Conservation (phyloP, 2,888 invertebrate species). For the Himalopsyche japonica region DNA sequence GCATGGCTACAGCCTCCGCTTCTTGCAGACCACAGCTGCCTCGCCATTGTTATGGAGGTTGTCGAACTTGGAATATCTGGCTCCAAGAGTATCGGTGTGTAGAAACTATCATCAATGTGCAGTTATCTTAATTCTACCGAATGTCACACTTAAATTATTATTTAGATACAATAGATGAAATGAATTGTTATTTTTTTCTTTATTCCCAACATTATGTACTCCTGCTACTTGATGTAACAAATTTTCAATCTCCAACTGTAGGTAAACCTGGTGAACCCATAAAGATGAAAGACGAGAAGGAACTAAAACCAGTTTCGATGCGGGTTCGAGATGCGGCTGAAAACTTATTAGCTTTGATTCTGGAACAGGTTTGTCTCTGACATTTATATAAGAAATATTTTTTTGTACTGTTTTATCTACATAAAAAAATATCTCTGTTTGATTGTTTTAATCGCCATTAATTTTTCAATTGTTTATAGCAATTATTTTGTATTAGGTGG, state of each 20-base stretch:
- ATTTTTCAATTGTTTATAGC: background rate
- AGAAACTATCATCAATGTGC: too few relatives aligned
- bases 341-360: constrained; percentile 83
- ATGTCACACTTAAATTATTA: too few relatives aligned
- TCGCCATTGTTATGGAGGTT: constrained; percentile 92
- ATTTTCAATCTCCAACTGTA: constrained; percentile 38
- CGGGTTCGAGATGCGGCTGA: constrained; percentile 97
- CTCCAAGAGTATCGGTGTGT: constrained; percentile 74
- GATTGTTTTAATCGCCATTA: background rate
- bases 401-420: too few relatives aligned
- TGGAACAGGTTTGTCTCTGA: constrained; percentile 72
- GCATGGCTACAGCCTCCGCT: constrained; percentile 91
- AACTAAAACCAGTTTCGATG: constrained; percentile 95
- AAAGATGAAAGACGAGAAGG: constrained; percentile 94
- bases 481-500: constrained; percentile 59
- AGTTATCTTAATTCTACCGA: too few relatives aligned
- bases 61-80: constrained; percentile 98
- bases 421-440: too few relatives aligned
- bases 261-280: constrained; percentile 84
- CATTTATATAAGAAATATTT: background rate
- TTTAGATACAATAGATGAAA: too few relatives aligned
- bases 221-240: too few relatives aligned
- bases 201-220: too few relatives aligned
- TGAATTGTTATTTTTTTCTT: too few relatives aligned
- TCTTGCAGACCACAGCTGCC: constrained; percentile 87